Evolutionary conservation across 2,888 invertebrate species (phyloP), one percentile per base, ranked within the genome.

Genomic region (Romanomermis culicivorax): DNA sequence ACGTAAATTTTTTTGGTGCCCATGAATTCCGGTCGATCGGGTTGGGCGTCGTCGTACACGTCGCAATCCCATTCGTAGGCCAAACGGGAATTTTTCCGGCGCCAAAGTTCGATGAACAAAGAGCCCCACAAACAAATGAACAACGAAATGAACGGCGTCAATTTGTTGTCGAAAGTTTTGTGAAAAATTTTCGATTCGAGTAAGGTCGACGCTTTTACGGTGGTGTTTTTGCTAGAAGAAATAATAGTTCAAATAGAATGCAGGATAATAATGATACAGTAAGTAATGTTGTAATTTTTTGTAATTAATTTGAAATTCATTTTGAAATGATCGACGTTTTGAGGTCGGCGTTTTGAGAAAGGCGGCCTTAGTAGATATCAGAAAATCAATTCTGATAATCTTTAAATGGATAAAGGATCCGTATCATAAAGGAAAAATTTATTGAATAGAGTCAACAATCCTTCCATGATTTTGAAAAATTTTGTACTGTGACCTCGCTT

Each of bases 41-140:
- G 71, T 56, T 74, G 73, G 26, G 66, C 65, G 4, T 65, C 64
- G 54, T 72, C 71, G 60, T 69, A 72, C 56, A 68, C 66, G 52
- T 71, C 69, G 1, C 72, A 71, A 56, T 73, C 70, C 74, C 74
- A 74, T 57, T 71, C 65, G 58, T 71, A 72, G 1, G 73, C 70
- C 26, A 73, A 59, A 1, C 65, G 64, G 24, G 67, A 61, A 51
- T 67, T 66, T 54, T 68, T 67, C 20, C 72, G 60, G 58, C 69
- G 69, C 73, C 73, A 73, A 1, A 70, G 53, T 62, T 72, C 72
- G 52, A 69, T 61, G 57, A 71, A 71, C 3, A 71, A 59, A 7
- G 71, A 70, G 73, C 74, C 72, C 74, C 74, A 74, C 26, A 73
- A 62, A 58, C 72, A 71, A 24, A 74, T 70, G 49, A 71, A 64